phyloP scores from a whole-genome alignment of 2,797 vertebrate species.

The Cryptoprocta ferox region DNA sequence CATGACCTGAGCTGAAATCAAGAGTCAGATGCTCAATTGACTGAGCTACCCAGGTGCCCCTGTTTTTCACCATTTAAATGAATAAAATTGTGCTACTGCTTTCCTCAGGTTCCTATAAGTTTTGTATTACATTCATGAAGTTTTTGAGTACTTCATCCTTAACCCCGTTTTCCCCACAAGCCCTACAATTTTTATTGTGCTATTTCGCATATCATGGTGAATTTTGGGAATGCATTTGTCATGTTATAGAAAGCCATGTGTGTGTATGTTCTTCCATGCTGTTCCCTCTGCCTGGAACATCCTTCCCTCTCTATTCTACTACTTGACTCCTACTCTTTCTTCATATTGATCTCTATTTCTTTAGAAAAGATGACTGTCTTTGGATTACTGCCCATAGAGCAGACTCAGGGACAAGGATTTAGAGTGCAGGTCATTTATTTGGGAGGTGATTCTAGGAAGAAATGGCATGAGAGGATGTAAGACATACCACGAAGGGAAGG shows the following conservation, averaged over 20 bases:
- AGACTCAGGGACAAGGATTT: neutral
- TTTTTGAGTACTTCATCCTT: neutral
- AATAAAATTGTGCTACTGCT: neutral
- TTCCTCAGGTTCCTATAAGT: neutral
- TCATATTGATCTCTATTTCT: neutral
- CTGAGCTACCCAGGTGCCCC: no score
- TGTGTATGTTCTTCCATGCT: neutral
- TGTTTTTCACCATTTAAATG: no score
- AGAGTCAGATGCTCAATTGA: no score
- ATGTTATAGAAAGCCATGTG: accelerated
- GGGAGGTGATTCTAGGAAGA: neutral
- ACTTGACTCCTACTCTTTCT: neutral
- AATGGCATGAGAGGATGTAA: no score
- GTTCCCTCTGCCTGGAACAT: neutral
- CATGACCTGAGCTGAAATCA: no score
- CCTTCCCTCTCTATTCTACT: neutral
- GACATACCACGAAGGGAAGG: neutral
- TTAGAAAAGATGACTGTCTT: neutral
- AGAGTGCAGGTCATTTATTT: neutral
- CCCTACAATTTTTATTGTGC: neutral
- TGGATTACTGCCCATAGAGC: neutral
- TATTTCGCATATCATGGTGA: neutral
- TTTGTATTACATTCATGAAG: neutral
- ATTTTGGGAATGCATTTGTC: neutral
- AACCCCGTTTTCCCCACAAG: neutral